Conservation (phyloP, 2,113 vertebrate species). For the Silurus asotus region DNA sequence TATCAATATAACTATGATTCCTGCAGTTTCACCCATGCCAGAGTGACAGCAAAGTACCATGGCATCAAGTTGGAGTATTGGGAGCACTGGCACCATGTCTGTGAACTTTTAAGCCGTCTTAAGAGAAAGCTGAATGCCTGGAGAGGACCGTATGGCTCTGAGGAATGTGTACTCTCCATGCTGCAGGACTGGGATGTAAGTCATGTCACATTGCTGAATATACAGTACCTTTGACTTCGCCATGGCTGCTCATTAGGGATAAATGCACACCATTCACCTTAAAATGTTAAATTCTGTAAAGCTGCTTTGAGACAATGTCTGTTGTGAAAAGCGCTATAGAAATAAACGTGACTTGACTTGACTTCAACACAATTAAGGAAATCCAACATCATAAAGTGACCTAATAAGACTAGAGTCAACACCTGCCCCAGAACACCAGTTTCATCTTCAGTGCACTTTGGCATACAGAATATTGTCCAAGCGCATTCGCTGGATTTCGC, state of each 20-base stretch:
- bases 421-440: neutral
- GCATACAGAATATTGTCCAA: neutral
- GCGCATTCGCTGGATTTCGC: neutral
- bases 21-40: constrained; percentile 56
- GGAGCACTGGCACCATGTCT: constrained; percentile 65
- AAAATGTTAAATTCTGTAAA: too few species aligned
- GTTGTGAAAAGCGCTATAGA: too few species aligned
- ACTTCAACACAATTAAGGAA: neutral
- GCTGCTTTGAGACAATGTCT: too few species aligned
- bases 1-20: neutral
- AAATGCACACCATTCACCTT: too few species aligned
- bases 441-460: neutral
- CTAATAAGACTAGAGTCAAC: neutral
- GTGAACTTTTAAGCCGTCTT: constrained; percentile 65
- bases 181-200: constrained; percentile 80
- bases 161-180: constrained; percentile 70
- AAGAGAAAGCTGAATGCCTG: constrained; percentile 73
- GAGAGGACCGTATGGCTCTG: constrained; percentile 71
- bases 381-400: neutral
- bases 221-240: neutral
- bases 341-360: too few species aligned
- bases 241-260: too few species aligned
- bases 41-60: constrained; percentile 60
- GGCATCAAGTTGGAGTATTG: constrained; percentile 74
- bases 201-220: constrained; percentile 16